Evolutionary conservation across 30 jellyfish, hydroid and myxozoan species (phyloP).

Genomic region (Turritopsis dohrnii): DNA sequence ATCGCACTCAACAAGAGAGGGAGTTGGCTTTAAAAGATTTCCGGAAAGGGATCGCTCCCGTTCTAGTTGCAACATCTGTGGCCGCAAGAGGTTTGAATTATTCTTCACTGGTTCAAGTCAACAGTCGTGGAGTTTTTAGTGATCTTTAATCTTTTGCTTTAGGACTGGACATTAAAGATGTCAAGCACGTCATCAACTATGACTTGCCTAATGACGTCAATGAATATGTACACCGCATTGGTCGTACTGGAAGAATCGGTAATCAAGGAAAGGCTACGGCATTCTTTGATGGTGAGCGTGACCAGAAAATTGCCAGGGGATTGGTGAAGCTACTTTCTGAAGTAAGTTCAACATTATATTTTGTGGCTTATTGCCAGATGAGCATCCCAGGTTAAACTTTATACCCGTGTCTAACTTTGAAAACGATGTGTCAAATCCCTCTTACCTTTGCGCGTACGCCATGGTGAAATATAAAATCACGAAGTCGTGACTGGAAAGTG

Average conservation of each 20-base stretch:
- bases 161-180: conserved; percentile 51
- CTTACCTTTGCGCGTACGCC: too few relatives aligned
- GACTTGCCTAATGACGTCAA: conserved; percentile 37
- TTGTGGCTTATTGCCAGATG: too few relatives aligned
- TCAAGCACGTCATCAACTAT: conserved; percentile 51
- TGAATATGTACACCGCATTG: conserved; percentile 54
- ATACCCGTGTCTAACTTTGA: too few relatives aligned
- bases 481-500: too few relatives aligned
- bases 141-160: neutral
- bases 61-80: conserved; percentile 63
- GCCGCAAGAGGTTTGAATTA: conserved; percentile 63
- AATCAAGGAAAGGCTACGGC: conserved; percentile 50
- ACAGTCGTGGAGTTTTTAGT: too few relatives aligned
- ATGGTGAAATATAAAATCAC: too few relatives aligned
- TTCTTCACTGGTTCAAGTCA: too few relatives aligned
- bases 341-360: conserved; percentile 31
- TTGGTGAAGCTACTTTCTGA: conserved; percentile 45
- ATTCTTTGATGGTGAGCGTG: conserved; percentile 35
- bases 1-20: conserved; percentile 53
- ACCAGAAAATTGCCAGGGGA: conserved; percentile 39
- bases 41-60: conserved; percentile 40
- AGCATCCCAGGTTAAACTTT: too few relatives aligned
- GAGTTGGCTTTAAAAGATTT: conserved; percentile 45
- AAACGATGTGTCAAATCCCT: too few relatives aligned
- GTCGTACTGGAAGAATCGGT: conserved; percentile 57